Conservation (phyloP, 2,113 vertebrate species). For the Marmota monax region DNA sequence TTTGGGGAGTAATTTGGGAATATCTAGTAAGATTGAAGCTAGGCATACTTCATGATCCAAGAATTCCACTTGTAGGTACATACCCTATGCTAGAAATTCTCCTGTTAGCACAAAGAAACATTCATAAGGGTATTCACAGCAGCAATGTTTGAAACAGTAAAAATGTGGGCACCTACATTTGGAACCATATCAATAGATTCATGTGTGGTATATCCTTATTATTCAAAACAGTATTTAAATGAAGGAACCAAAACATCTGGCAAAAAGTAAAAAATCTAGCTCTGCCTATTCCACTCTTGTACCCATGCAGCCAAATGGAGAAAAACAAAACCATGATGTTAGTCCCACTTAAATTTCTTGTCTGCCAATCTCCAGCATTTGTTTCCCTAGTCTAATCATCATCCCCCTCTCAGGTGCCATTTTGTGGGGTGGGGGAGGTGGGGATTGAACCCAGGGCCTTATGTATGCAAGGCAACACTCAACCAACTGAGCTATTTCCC, state of each 20-base stretch:
- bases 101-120: not conserved
- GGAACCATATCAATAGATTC: not conserved
- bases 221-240: conserved; percentile 13
- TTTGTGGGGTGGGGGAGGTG: too few species aligned
- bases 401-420: not conserved
- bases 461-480: too few species aligned
- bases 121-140: not conserved
- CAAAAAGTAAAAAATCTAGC: not conserved
- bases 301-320: not conserved
- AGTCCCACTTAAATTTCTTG: not conserved
- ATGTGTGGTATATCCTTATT: not conserved
- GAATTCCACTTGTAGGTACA: not conserved
- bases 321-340: not conserved
- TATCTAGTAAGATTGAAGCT: conserved; percentile 15
- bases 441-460: too few species aligned
- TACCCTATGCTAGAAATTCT: not conserved
- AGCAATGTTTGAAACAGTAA: conserved; percentile 26
- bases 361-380: not conserved
- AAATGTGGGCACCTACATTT: not conserved
- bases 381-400: not conserved
- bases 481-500: not conserved
- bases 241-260: not conserved
- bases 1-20: conserved; percentile 2
- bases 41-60: not conserved
- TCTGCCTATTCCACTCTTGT: not conserved